Evolutionary conservation across 1,140 invertebrate species (phyloP).

Genomic region (Hylaeus volcanicus): DNA sequence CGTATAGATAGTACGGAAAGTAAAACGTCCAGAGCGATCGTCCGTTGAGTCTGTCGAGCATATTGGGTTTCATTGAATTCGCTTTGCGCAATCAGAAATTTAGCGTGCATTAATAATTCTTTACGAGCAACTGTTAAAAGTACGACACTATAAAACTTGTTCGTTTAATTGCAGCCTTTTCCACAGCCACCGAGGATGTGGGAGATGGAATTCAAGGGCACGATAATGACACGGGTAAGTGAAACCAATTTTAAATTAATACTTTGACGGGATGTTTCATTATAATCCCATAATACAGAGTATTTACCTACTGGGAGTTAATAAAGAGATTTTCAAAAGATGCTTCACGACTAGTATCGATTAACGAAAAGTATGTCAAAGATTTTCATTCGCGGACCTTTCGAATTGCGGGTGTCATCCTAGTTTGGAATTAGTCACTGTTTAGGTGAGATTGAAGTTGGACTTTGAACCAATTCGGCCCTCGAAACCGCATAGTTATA

Average conservation of each 20-base stretch:
- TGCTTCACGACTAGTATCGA: too few species aligned
- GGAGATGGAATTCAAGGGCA: conserved; percentile 67
- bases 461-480: too few species aligned
- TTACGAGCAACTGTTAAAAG: conserved; percentile 12
- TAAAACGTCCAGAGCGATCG: neutral
- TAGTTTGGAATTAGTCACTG: too few species aligned
- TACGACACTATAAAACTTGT: conserved; percentile 13
- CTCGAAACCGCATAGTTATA: too few species aligned
- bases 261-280: neutral
- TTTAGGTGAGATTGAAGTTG: too few species aligned
- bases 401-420: too few species aligned
- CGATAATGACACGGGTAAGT: conserved; percentile 75
- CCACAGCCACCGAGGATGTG: conserved; percentile 72
- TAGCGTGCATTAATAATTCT: conserved; percentile 57
- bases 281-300: neutral
- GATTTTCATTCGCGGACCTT: too few species aligned
- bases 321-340: too few species aligned
- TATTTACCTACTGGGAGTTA: too few species aligned
- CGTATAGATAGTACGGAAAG: too few species aligned
- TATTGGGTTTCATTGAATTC: too few species aligned
- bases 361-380: too few species aligned
- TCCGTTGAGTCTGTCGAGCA: neutral
- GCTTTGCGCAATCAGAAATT: conserved; percentile 5
- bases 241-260: conserved; percentile 8
- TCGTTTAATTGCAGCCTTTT: conserved; percentile 68